Conservation (phyloP, 2,113 vertebrate genomes). For the Rostratula benghalensis region DNA sequence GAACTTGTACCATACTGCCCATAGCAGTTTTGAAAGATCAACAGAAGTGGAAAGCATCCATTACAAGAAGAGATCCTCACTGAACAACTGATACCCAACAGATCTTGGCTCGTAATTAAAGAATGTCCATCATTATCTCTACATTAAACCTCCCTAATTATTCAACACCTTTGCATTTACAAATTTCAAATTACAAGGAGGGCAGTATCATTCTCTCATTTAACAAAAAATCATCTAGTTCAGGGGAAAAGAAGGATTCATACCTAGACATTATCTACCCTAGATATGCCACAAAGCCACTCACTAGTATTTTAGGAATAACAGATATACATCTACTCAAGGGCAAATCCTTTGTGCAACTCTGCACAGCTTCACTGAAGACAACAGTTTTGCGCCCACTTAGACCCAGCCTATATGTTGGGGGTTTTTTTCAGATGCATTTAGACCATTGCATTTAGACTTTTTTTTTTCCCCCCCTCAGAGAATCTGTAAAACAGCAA, state of each 20-base stretch:
- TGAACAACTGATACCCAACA: background rate
- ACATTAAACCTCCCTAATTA: background rate
- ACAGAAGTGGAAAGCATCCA: background rate
- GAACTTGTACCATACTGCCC: background rate
- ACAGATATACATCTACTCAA: background rate
- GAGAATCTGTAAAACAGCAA: background rate
- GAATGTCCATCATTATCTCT: accelerated
- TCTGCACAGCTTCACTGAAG: background rate
- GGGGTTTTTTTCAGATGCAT: background rate
- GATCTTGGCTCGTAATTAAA: background rate
- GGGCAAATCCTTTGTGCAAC: background rate
- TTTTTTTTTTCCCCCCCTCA: background rate
- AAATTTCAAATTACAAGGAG: background rate
- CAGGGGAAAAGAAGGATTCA: background rate
- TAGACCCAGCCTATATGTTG: background rate
- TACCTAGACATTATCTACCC: background rate
- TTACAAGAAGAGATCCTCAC: constrained; percentile 30
- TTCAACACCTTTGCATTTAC: background rate
- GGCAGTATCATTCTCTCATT: background rate
- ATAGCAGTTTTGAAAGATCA: background rate
- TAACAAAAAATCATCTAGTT: background rate
- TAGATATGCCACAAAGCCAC: background rate
- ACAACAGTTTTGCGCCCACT: background rate
- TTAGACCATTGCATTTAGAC: background rate
- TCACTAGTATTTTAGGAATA: background rate